These are phyloP conservation scores for Fundulus diaphanus DNA, from an alignment of 2,797 vertebrate species.

Conservation along the genomic window DNA sequence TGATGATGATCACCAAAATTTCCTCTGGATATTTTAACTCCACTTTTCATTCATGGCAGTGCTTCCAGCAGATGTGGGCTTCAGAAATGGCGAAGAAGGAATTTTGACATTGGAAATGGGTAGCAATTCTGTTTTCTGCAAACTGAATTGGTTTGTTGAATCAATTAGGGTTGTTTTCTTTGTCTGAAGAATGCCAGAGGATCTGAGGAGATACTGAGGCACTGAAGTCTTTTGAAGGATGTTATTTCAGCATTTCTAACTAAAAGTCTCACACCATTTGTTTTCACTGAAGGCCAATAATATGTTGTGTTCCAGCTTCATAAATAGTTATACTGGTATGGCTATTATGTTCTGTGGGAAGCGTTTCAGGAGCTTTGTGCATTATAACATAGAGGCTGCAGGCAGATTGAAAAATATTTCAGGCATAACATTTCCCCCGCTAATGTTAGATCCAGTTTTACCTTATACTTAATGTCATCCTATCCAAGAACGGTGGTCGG, in stretches of 20 bases:
- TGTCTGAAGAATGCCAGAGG: no score
- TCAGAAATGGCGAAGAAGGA: no score
- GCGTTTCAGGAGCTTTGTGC: background rate
- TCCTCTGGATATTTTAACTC: no score
- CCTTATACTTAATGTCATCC: background rate
- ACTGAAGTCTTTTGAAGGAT: background rate
- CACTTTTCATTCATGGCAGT: no score
- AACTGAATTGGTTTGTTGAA: no score
- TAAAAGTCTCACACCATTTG: background rate
- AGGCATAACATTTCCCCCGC: background rate
- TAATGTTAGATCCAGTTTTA: background rate
- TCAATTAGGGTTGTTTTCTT: no score
- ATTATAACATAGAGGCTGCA: background rate
- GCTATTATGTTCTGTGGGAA: conserved; percentile 2
- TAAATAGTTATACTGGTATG: background rate
- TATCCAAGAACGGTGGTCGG: background rate
- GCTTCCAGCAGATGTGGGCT: no score
- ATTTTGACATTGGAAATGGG: no score
- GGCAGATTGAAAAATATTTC: background rate
- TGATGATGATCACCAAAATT: no score
- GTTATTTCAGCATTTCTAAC: background rate
- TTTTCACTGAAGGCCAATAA: background rate
- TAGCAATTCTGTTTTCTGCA: no score
- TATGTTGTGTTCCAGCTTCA: background rate
- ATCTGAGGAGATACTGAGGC: background rate